These are phyloP conservation scores for Lamellibrachia luymesi DNA, from an alignment of 1,140 invertebrate species.

Conservation along the genomic window DNA sequence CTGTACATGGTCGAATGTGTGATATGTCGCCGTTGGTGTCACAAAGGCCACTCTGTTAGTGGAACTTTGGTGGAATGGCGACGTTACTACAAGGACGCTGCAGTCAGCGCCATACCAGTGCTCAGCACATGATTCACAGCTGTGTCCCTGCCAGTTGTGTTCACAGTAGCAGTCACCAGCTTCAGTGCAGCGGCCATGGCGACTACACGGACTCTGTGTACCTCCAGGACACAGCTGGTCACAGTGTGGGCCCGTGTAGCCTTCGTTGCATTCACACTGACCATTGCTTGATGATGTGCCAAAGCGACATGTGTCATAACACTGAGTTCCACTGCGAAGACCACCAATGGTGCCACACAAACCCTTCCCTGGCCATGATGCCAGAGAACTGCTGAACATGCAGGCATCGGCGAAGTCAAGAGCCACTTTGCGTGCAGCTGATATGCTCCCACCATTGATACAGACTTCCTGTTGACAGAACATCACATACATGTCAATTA, in stretches of 20 bases:
- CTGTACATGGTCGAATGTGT: conserved; percentile 32
- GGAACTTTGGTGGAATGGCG: neutral
- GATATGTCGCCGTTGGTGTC: conserved; percentile 24
- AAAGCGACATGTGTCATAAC: conserved; percentile 29
- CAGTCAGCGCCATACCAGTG: conserved; percentile 32
- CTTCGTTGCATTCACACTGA: conserved; percentile 30
- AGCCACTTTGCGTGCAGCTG: conserved; percentile 27
- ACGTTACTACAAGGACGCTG: conserved; percentile 23
- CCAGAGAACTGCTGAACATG: conserved; percentile 11
- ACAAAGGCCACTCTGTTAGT: conserved; percentile 27
- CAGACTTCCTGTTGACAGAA: conserved; percentile 30
- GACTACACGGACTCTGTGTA: conserved; percentile 31
- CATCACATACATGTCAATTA: conserved; percentile 29
- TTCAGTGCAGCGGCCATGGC: conserved; percentile 29
- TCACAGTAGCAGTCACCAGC: conserved; percentile 31
- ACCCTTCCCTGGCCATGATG: neutral
- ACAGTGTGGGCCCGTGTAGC: conserved; percentile 33
- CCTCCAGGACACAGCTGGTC: conserved; percentile 31
- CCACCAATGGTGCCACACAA: neutral
- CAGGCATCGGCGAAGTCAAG: conserved; percentile 29
- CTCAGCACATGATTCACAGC: conserved; percentile 27
- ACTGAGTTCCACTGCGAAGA: conserved; percentile 15
- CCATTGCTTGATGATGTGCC: conserved; percentile 20
- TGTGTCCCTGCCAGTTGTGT: conserved; percentile 34
- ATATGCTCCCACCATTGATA: neutral